Conservation (phyloP, 2,113 vertebrate genomes). For the Etheostoma spectabile region DNA sequence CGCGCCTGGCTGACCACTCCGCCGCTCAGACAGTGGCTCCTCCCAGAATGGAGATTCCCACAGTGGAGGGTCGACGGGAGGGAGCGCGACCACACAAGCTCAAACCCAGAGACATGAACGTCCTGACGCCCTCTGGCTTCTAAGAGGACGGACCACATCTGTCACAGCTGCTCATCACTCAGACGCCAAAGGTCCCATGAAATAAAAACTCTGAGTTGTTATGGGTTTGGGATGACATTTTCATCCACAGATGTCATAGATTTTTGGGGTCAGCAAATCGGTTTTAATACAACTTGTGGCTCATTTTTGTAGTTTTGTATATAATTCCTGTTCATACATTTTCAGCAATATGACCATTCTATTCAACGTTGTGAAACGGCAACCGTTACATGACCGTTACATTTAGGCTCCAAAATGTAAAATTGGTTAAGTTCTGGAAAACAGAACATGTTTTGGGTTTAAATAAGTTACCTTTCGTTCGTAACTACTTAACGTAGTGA, state of each 20-base stretch:
- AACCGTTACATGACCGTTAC: too few species aligned
- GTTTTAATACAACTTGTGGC: background rate
- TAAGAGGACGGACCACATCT: constrained; percentile 31
- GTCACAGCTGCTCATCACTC: background rate
- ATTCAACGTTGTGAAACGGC: too few species aligned
- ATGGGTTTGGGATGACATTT: background rate
- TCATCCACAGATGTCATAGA: background rate
- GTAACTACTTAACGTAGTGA: too few species aligned
- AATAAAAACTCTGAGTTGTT: background rate
- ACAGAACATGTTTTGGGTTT: too few species aligned
- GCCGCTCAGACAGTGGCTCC: constrained; percentile 83
- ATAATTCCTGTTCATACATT: background rate
- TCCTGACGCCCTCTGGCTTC: constrained; percentile 93
- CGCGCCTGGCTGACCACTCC: constrained; percentile 84
- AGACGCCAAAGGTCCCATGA: constrained; percentile 15
- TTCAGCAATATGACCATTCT: too few species aligned
- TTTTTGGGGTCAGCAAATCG: background rate
- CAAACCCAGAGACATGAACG: constrained; percentile 91
- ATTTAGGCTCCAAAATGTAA: too few species aligned
- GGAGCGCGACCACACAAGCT: constrained; percentile 88
- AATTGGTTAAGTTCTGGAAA: too few species aligned
- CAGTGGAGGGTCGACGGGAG: constrained; percentile 84
- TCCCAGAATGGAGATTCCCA: constrained; percentile 92
- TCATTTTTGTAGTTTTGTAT: background rate
- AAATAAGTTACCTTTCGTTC: too few species aligned